These are phyloP conservation scores for Philonicus albiceps DNA, from an alignment of 2,888 invertebrate genomes.

Conservation along the genomic window DNA sequence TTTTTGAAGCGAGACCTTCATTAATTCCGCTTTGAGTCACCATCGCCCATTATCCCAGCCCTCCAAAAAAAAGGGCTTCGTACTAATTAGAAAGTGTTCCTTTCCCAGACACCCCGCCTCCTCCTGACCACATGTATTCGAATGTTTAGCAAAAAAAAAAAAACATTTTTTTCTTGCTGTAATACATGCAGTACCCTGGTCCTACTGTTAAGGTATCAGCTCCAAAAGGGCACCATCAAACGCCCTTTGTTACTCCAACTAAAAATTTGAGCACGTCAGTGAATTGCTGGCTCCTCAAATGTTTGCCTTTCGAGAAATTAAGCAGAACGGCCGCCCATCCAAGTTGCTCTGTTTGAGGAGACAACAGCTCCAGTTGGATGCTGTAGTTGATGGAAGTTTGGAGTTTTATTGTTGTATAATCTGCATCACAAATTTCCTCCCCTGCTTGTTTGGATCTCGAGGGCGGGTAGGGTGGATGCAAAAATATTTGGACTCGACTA, in stretches of 20 bases:
- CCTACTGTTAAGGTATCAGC: not conserved
- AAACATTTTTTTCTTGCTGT: not conserved
- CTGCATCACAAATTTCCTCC: not conserved
- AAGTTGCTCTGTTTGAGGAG: not conserved
- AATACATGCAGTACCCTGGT: not conserved
- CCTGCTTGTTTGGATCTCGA: not conserved
- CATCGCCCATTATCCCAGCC: not conserved
- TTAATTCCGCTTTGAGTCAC: not conserved
- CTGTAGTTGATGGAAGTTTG: not conserved
- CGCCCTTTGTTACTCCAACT: not conserved
- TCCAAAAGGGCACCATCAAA: not conserved
- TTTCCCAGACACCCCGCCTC: not conserved
- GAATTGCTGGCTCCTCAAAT: not conserved
- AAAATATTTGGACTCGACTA: not conserved
- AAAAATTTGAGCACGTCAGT: not conserved
- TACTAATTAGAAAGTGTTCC: not conserved
- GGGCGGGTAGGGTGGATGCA: not conserved
- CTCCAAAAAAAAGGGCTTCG: not conserved
- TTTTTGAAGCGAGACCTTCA: not conserved
- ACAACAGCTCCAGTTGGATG: not conserved
- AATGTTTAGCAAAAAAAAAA: not conserved
- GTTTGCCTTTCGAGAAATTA: not conserved
- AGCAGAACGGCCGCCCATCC: not conserved
- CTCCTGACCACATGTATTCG: not conserved
- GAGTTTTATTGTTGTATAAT: not conserved